Base-by-base conservation (phyloP, 2,113 vertebrate genomes). In the Fulica atra region DNA sequence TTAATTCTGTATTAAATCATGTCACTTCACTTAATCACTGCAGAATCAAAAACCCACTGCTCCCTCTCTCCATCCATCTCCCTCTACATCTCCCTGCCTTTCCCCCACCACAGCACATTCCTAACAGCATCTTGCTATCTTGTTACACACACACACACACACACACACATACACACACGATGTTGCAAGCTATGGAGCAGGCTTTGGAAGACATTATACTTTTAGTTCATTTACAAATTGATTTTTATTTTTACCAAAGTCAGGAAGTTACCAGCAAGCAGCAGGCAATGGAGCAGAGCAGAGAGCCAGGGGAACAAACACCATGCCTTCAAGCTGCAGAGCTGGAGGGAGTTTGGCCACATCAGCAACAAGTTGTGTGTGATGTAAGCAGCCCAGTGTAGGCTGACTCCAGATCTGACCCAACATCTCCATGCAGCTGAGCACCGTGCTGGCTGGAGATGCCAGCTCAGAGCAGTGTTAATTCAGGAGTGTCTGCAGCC, bases 321-420 rank as follows among this genome's bases (percentile, higher is more conserved):
- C 7, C 7, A 13, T 0, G 0, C 12, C 46, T 3, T 1, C 7
- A 8, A 66, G 12, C 66, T 80, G 82, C 48, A 64, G 68, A n/a
- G 28, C 36, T 88, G 82, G 9, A 56, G 70, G 51, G 46, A 54
- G 31, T 68, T 46, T 63, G 73, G 24, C 36, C 28, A 7, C 60
- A 2, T 16, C 4, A 3, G n/a, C 64, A 51, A 18, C 0, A 0
- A 66, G 35, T 21, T 11, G 0, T 54, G 51, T 13, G 40, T 59
- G 72, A 35, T 13, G 3, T 61, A 40, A 78, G n/a, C 14, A 83
- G 78, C n/a, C 21, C 18, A 59, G n/a, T 13, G 44, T 3, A 46
- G 48, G 38, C 51, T 80, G 64, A 44, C 10, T 92, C 48, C 68
- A 86, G 11, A 66, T 57, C 56, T 86, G 40, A 81, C 46, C 64